Evolutionary conservation across 35 echinoderm and acorn worm genomes (phyloP).

Genomic region (Apostichopus japonicus): DNA sequence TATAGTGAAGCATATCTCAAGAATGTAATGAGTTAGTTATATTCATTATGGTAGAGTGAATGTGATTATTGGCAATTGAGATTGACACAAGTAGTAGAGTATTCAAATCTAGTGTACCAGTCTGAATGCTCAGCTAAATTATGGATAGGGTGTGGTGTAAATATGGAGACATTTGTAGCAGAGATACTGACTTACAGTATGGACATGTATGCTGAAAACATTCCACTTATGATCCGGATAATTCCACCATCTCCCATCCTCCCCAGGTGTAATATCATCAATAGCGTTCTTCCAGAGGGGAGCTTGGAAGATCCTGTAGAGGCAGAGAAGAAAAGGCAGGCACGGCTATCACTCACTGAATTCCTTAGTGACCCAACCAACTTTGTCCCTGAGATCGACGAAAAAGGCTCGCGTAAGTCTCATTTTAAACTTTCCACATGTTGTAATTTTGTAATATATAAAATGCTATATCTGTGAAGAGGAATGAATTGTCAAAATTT

Average conservation of each 20-base stretch:
- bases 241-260: background rate
- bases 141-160: no score
- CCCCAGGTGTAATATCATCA: background rate
- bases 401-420: background rate
- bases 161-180: background rate
- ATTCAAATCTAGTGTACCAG: no score
- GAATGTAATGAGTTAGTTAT: no score
- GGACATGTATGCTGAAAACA: background rate
- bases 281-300: background rate
- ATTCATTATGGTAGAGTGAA: no score
- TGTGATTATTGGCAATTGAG: no score
- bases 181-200: background rate
- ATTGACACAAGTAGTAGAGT: no score
- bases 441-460: no score
- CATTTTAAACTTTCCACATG: background rate
- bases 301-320: background rate
- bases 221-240: background rate
- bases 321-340: conserved; percentile 58
- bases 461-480: background rate
- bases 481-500: background rate
- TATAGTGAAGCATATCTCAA: no score
- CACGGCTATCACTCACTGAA: conserved; percentile 88
- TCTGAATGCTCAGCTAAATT: no score
- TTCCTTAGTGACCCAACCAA: conserved; percentile 88
- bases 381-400: conserved; percentile 40